phyloP scores from a whole-genome alignment of 2,888 invertebrate genomes.

The Elegia similella region DNA sequence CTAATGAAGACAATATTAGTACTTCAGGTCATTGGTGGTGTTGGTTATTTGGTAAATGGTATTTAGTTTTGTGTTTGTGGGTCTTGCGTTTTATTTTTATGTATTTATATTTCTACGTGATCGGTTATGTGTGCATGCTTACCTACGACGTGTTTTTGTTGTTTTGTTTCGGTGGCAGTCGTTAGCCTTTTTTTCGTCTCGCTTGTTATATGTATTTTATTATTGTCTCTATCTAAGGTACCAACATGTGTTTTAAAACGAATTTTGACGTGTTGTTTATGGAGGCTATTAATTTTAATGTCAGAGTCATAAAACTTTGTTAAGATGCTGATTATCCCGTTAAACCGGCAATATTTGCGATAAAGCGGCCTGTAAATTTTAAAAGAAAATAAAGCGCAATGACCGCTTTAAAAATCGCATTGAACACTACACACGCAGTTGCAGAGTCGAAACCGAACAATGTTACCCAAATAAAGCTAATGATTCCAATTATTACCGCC shows the following conservation, averaged over 20 bases:
- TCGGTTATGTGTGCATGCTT: conserved; percentile 75
- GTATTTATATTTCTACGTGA: conserved; percentile 38
- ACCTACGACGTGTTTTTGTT: conserved; percentile 64
- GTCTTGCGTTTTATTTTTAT: conserved; percentile 43
- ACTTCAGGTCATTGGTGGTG: conserved; percentile 56
- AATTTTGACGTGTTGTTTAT: conserved; percentile 1
- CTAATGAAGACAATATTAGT: conserved; percentile 40
- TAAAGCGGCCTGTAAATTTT: conserved; percentile 41
- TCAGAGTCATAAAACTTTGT: conserved; percentile 23
- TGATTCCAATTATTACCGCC: background rate
- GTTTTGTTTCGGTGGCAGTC: conserved; percentile 44
- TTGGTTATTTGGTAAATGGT: conserved; percentile 42
- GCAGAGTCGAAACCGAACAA: conserved; percentile 19
- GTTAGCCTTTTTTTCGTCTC: conserved; percentile 28
- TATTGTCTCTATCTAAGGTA: background rate
- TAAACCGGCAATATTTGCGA: conserved; percentile 33
- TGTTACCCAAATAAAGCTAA: background rate
- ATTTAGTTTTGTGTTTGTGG: conserved; percentile 48
- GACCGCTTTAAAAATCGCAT: conserved; percentile 44
- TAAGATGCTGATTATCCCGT: conserved; percentile 28
- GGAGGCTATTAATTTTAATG: conserved; percentile 5
- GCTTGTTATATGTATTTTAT: conserved; percentile 19
- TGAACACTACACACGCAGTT: conserved; percentile 43
- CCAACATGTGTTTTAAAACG: background rate
- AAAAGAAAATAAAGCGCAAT: conserved; percentile 46